Base-by-base conservation (phyloP, 2,888 invertebrate species). In the Augochlorella aurata region DNA sequence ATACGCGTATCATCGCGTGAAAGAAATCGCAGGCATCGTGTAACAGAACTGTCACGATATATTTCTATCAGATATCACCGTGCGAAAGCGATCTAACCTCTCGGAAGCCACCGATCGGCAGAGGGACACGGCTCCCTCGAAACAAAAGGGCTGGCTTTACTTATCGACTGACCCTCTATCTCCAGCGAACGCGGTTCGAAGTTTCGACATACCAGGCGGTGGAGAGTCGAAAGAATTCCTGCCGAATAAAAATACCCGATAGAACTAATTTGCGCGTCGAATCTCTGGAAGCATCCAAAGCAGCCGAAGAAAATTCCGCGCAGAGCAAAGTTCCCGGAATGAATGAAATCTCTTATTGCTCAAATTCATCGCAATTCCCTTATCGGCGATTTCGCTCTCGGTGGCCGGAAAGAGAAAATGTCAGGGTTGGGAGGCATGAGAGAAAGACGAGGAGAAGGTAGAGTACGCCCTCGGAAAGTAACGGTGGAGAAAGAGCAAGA, bases 291-390 rank as follows among this genome's bases (percentile, higher is more conserved):
- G 76, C 68, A 24, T 44, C n/a, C n/a, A 47, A 21, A 18, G 69
- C 45, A 38, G 54, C 63, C 65, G 44, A 65, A 50, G 68, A 49
- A 70, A 80, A 70, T 73, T 65, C 65, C 75, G 45, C 14, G 29
- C 47, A 29, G 54, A 12, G 76, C 18, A 63, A 68, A 75, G 69
- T 63, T 80, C 47, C 21, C 65, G 21, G 24, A 52, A 67, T 61
- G 72, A 77, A 70, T 68, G 76, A 76, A 81, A 81, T 73, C 70
- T 77, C 29, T 69, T 74, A 70, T 76, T 74, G 77, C 61, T 71
- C 81, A 67, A 81, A 82, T 82, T 81, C 82, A 81, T 82, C 77
- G 77, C 81, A 74, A 82, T 81, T 77, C 82, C 77, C 73, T 77
- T 75, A 82, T 81, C 82, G 82, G n/a, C 77, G 81, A 82, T 82